A percentile compares a stretch with the other conserved stretches of the same genome.
Evolutionary conservation across 2,797 vertebrate species (phyloP).

Genomic region (Helicolenus hilgendorfi): DNA sequence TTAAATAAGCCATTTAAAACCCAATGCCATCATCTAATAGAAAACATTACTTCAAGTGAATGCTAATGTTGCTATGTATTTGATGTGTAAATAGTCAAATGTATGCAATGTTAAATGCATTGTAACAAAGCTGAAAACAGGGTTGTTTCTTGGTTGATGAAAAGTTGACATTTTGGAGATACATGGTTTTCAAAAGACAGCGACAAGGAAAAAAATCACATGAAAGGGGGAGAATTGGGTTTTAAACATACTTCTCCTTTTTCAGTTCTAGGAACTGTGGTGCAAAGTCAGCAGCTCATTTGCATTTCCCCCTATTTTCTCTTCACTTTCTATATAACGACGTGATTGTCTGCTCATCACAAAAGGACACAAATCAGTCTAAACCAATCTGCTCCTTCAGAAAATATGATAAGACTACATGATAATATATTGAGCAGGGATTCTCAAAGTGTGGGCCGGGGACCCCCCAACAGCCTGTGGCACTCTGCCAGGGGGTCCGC

Average conservation of each 20-base stretch:
- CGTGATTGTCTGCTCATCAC: not conserved
- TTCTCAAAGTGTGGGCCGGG: too few relatives aligned
- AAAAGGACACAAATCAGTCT: not conserved
- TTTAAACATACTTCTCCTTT: constrained; percentile 1
- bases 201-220: not conserved
- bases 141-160: not conserved
- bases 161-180: not conserved
- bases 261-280: not conserved
- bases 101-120: too few relatives aligned
- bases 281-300: not conserved
- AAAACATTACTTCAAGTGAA: too few relatives aligned
- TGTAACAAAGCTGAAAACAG: not conserved
- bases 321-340: not conserved
- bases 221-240: not conserved
- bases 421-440: not conserved
- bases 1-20: not conserved
- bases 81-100: too few relatives aligned
- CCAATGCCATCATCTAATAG: not conserved
- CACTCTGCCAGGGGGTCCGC: too few relatives aligned
- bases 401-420: not conserved
- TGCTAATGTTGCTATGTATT: too few relatives aligned
- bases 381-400: not conserved
- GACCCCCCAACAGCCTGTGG: too few relatives aligned
- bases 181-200: not conserved
- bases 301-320: not conserved